Conservation (phyloP, 92 coral and sea anemone species). For the Montipora capitata region DNA sequence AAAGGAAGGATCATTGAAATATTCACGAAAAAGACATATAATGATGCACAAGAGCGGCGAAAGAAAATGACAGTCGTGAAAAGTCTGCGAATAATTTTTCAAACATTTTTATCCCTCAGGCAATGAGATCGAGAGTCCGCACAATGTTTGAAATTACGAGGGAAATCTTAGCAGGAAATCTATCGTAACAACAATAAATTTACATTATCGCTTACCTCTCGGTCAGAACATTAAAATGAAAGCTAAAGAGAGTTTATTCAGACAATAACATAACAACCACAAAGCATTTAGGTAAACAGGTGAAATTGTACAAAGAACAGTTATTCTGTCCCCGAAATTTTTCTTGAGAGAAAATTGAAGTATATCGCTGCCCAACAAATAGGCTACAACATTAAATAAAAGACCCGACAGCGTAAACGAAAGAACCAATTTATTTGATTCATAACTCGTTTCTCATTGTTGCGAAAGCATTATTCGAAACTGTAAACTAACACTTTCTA, state of each 20-base stretch:
- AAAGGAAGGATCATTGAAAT: no score
- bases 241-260: constrained; percentile 26
- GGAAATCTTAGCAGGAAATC: constrained; percentile 2
- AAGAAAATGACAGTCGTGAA: not conserved
- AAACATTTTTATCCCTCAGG: not conserved
- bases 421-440: not conserved
- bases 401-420: not conserved
- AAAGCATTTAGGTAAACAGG: constrained; percentile 39
- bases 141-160: not conserved
- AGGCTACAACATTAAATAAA: constrained; percentile 7
- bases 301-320: constrained; percentile 30
- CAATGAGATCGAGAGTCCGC: not conserved
- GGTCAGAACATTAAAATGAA: constrained; percentile 24
- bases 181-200: constrained; percentile 1
- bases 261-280: constrained; percentile 21
- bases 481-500: constrained; percentile 3
- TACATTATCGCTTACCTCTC: constrained; percentile 23
- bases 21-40: no score
- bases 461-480: not conserved
- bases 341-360: constrained; percentile 37
- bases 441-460: not conserved
- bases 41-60: not conserved
- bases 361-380: not conserved
- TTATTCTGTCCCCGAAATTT: constrained; percentile 12
- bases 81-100: not conserved